phyloP scores from a whole-genome alignment of 2,113 vertebrate genomes.

The Pituophis catenifer region DNA sequence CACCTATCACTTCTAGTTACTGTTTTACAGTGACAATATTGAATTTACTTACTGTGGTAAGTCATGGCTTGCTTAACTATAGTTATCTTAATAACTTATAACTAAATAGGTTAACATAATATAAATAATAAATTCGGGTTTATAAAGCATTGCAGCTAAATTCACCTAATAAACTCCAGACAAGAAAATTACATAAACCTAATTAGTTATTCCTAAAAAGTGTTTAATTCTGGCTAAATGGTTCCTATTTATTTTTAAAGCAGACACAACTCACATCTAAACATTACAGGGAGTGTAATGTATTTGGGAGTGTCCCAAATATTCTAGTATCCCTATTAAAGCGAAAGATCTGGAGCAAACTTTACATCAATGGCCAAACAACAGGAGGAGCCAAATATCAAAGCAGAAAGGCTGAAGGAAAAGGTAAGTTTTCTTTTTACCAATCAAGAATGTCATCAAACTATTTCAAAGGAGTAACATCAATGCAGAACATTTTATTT shows the following conservation, averaged over 20 bases:
- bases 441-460: neutral
- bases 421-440: neutral
- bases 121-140: neutral
- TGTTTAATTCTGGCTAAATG: neutral
- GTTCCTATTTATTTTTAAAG: neutral
- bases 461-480: neutral
- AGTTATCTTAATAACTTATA: neutral
- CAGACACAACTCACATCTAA: neutral
- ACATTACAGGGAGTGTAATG: neutral
- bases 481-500: neutral
- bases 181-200: neutral
- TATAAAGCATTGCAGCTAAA: neutral
- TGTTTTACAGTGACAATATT: neutral
- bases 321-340: neutral
- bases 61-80: neutral
- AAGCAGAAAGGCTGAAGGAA: neutral
- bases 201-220: neutral
- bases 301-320: neutral
- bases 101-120: neutral
- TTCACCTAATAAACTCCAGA: neutral
- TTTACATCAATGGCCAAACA: neutral
- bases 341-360: neutral
- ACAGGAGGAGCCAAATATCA: neutral
- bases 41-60: neutral
- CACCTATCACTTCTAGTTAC: neutral